Evolutionary conservation across 2,888 invertebrate species (phyloP).

Genomic region (Embidobia sp.): DNA sequence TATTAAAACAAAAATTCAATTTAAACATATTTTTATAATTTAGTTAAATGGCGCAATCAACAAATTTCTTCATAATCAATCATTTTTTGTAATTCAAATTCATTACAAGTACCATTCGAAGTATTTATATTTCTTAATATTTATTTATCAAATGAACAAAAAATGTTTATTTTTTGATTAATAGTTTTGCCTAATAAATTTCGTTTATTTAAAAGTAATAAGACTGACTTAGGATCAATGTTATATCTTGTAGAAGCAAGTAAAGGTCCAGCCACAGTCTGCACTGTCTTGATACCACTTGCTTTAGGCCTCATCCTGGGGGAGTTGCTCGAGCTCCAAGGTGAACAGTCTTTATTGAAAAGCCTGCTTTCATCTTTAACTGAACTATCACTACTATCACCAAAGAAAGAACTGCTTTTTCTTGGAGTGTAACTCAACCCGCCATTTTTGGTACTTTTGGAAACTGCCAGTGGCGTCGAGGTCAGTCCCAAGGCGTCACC

Average conservation of each 20-base stretch:
- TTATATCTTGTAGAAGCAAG: slow-evolving; percentile 82
- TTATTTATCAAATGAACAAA: too few species aligned
- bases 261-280: slow-evolving; percentile 81
- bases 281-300: slow-evolving; percentile 73
- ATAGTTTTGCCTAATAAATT: background rate
- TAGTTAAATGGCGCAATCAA: too few species aligned
- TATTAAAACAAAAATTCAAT: slow-evolving; percentile 18
- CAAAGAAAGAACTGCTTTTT: slow-evolving; percentile 52
- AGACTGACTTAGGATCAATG: slow-evolving; percentile 81
- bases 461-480: slow-evolving; percentile 40
- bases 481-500: slow-evolving; percentile 40
- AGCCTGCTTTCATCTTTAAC: slow-evolving; percentile 67
- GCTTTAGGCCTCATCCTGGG: slow-evolving; percentile 73
- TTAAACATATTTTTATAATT: background rate
- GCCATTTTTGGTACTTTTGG: slow-evolving; percentile 34
- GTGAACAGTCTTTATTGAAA: slow-evolving; percentile 70
- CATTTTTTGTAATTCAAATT: too few species aligned
- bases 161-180: too few species aligned
- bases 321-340: slow-evolving; percentile 74
- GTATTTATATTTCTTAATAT: too few species aligned
- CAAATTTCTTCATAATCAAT: too few species aligned
- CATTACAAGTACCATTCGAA: too few species aligned
- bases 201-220: background rate
- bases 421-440: slow-evolving; percentile 7
- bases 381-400: slow-evolving; percentile 61